Conservation (phyloP, 2,797 vertebrate species). For the Helicolenus hilgendorfi region DNA sequence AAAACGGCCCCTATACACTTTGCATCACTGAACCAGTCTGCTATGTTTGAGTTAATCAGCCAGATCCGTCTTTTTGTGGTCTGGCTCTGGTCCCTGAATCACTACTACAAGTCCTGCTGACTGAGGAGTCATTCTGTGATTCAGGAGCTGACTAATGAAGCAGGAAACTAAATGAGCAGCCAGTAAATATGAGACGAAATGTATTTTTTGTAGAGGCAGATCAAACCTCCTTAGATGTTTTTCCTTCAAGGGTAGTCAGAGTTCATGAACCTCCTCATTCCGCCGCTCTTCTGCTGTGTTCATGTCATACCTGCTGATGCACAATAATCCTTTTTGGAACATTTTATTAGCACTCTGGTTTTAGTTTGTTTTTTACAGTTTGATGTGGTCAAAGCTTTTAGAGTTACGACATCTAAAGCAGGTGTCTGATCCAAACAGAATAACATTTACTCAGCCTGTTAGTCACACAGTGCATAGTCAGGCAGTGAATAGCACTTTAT, state of each 20-base stretch:
- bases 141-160: constrained; percentile 7
- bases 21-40: neutral
- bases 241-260: neutral
- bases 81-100: neutral
- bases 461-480: neutral
- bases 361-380: neutral
- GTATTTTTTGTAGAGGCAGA: neutral
- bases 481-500: neutral
- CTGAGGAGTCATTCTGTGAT: neutral
- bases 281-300: constrained; percentile 1
- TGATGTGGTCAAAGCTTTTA: neutral
- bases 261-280: neutral
- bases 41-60: neutral
- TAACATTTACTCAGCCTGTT: neutral
- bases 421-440: neutral
- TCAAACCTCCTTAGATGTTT: neutral
- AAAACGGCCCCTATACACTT: neutral
- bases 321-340: neutral
- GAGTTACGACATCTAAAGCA: neutral
- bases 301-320: neutral
- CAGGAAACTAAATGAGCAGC: neutral
- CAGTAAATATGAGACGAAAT: neutral
- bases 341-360: neutral
- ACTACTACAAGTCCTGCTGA: neutral
- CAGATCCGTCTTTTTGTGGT: neutral